Evolutionary conservation across 2,797 vertebrate genomes (phyloP).

Genomic region (Pygocentrus nattereri): DNA sequence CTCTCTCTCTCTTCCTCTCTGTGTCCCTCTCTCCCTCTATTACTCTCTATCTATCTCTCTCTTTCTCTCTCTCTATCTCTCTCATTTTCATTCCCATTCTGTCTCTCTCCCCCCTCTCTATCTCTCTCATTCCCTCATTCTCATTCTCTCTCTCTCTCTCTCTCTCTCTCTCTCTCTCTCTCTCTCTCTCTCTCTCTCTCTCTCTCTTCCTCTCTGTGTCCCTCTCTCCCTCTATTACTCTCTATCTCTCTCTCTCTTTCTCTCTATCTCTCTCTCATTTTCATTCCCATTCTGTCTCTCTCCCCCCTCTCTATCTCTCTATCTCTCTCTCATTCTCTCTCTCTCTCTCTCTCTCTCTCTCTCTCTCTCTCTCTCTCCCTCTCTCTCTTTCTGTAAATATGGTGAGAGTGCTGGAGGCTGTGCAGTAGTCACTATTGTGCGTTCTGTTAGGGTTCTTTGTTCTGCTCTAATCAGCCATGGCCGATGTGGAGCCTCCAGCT

Average conservation of each 20-base stretch:
- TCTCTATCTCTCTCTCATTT: background rate
- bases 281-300: background rate
- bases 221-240: slow-evolving; percentile 56
- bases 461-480: slow-evolving; percentile 88
- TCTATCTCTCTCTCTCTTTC: background rate
- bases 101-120: background rate
- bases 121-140: background rate
- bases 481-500: slow-evolving; percentile 89
- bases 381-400: slow-evolving; percentile 70
- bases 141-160: background rate
- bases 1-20: slow-evolving; percentile 24
- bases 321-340: background rate
- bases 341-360: background rate
- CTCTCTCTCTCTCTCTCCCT: slow-evolving; percentile 20
- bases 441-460: slow-evolving; percentile 91
- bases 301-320: background rate
- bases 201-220: slow-evolving; percentile 23
- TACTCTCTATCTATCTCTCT: slow-evolving; percentile 37
- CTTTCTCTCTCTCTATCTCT: background rate
- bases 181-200: background rate
- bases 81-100: background rate
- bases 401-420: slow-evolving; percentile 87
- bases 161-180: background rate
- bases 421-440: slow-evolving; percentile 86
- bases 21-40: background rate